Conservation (phyloP, 2,888 invertebrate genomes). For the Chrysolina oricalcia region DNA sequence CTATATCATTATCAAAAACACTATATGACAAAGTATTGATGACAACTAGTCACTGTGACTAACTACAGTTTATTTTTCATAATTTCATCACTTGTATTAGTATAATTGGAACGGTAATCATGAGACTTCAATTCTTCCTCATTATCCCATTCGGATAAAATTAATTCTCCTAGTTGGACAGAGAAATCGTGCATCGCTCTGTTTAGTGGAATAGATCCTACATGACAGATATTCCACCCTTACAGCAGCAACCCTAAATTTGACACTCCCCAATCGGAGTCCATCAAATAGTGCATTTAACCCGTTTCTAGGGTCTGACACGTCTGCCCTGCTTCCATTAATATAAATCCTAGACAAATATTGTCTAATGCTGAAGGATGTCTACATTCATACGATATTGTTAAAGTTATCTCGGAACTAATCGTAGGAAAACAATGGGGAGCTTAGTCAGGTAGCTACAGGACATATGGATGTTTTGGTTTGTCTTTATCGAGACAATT, state of each 20-base stretch:
- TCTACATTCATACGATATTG: conserved; percentile 24
- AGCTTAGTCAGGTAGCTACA: conserved; percentile 20
- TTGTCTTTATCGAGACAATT: neutral
- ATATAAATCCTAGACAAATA: conserved; percentile 51
- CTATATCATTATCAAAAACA: no score
- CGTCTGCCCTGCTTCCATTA: conserved; percentile 50
- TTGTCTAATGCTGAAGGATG: conserved; percentile 31
- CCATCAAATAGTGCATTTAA: conserved; percentile 53
- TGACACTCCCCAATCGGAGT: conserved; percentile 43
- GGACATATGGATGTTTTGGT: conserved; percentile 4
- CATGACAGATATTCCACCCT: conserved; percentile 22
- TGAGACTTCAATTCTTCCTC: neutral
- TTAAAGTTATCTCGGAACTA: conserved; percentile 21
- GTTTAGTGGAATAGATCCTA: conserved; percentile 28
- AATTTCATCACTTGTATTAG: no score
- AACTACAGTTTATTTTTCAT: no score
- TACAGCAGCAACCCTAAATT: conserved; percentile 45
- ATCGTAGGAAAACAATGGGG: conserved; percentile 30
- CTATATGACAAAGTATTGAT: no score
- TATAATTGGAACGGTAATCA: neutral
- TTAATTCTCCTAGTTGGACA: neutral
- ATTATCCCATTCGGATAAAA: neutral
- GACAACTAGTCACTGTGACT: no score
- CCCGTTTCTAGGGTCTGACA: conserved; percentile 40
- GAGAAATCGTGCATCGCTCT: neutral